Conservation (phyloP, 2,113 vertebrate genomes). For the Camelus bactrianus region DNA sequence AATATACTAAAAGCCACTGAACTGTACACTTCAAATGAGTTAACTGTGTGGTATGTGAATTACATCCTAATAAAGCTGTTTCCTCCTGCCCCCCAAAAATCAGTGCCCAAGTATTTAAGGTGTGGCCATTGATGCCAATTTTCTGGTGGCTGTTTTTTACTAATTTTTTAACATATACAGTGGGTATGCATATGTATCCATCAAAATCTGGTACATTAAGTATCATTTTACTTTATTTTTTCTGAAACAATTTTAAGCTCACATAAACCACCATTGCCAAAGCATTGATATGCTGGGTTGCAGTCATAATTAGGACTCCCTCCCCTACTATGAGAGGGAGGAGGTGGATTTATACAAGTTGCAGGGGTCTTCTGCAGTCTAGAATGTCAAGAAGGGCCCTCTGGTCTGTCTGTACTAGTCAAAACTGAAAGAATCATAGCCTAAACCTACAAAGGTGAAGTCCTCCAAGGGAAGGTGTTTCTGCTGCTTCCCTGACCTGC, state of each 20-base stretch:
- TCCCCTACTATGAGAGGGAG: not conserved
- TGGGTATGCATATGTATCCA: not conserved
- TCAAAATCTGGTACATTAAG: not conserved
- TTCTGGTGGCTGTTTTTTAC: not conserved
- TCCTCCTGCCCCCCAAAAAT: not conserved
- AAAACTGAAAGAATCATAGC: not conserved
- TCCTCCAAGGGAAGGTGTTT: not conserved
- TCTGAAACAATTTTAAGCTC: conserved; percentile 11
- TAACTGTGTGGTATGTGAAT: not conserved
- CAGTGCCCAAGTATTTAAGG: not conserved
- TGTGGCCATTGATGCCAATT: not conserved
- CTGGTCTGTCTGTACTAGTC: not conserved
- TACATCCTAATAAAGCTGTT: conserved; percentile 3
- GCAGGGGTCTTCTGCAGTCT: not conserved
- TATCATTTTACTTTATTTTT: conserved; percentile 46
- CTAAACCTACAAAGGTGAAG: not conserved
- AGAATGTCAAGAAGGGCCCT: not conserved
- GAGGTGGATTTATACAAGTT: not conserved
- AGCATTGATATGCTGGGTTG: not conserved
- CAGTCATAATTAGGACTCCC: not conserved
- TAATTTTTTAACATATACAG: not conserved
- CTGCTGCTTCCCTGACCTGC: not conserved
- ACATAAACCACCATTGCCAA: not conserved
- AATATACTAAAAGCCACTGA: not conserved
- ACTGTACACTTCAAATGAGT: not conserved